Conservation (phyloP, 2,888 invertebrate genomes). For the Xestia sexstrigata region DNA sequence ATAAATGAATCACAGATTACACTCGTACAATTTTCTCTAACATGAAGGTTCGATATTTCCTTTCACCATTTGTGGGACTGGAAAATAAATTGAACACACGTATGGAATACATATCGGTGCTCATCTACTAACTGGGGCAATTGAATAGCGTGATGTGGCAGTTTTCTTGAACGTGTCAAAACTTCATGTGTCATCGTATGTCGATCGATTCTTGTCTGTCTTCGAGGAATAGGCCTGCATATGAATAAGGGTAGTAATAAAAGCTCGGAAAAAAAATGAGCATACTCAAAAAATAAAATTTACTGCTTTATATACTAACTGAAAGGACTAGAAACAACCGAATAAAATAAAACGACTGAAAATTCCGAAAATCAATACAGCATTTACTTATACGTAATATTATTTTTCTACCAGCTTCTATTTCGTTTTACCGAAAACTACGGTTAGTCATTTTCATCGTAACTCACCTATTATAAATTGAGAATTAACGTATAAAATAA, state of each 20-base stretch:
- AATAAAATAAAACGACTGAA: too few relatives aligned
- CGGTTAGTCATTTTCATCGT: too few relatives aligned
- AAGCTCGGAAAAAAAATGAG: too few relatives aligned
- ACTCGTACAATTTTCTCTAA: slow-evolving; percentile 7
- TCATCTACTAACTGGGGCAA: slow-evolving; percentile 17
- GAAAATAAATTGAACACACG: slow-evolving; percentile 40
- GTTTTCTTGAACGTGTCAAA: slow-evolving; percentile 22
- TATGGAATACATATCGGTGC: slow-evolving; percentile 37
- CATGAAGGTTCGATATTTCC: slow-evolving; percentile 26
- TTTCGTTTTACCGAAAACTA: too few relatives aligned
- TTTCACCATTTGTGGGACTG: slow-evolving; percentile 16
- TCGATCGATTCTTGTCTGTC: not conserved
- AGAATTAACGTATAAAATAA: too few relatives aligned
- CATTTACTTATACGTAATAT: too few relatives aligned
- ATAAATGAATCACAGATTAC: not conserved
- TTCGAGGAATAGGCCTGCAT: not conserved
- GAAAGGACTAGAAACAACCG: too few relatives aligned
- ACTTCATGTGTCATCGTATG: slow-evolving; percentile 8
- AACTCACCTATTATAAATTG: too few relatives aligned
- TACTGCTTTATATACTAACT: too few relatives aligned
- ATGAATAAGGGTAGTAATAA: not conserved
- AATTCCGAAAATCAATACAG: too few relatives aligned
- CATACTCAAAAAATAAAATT: too few relatives aligned
- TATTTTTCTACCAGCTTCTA: too few relatives aligned
- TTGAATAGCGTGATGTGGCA: slow-evolving; percentile 35